Conservation (phyloP, 2,113 vertebrate genomes). For the Hyaena hyaena region DNA sequence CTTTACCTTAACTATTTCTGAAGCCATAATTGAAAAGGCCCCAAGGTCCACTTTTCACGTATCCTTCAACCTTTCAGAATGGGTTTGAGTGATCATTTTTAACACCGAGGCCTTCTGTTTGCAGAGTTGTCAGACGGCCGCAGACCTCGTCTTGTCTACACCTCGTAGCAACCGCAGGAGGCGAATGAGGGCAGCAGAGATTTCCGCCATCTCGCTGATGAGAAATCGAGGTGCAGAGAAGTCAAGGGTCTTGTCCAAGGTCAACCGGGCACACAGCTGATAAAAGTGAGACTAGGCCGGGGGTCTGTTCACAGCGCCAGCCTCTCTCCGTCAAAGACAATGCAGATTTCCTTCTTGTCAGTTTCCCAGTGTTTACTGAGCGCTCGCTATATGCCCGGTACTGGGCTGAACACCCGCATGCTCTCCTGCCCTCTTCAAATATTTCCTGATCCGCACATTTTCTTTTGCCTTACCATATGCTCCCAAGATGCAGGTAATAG, state of each 20-base stretch:
- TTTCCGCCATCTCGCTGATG: background rate
- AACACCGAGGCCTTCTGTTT: background rate
- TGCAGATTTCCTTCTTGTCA: background rate
- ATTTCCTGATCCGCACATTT: background rate
- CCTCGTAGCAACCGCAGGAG: background rate
- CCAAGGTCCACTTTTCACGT: background rate
- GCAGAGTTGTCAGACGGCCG: background rate
- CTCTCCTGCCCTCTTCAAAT: background rate
- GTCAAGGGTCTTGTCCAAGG: background rate
- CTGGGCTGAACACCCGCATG: background rate
- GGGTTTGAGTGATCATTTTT: constrained; percentile 23
- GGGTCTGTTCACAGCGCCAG: background rate
- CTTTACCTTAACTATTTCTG: background rate
- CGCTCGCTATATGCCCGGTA: background rate
- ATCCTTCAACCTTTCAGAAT: constrained; percentile 46
- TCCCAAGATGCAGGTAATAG: background rate
- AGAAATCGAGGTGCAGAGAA: background rate
- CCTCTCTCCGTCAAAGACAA: too few species aligned
- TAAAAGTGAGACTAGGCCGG: background rate
- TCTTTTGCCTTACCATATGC: background rate
- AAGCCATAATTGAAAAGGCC: constrained; percentile 39
- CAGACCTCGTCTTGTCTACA: background rate
- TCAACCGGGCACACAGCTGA: background rate
- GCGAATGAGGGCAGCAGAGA: background rate
- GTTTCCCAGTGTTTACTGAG: background rate